A percentile compares a stretch with the other conserved stretches of the same genome.
phyloP scores from a whole-genome alignment of 2,888 invertebrate genomes.

The Siphlonurus alternatus region DNA sequence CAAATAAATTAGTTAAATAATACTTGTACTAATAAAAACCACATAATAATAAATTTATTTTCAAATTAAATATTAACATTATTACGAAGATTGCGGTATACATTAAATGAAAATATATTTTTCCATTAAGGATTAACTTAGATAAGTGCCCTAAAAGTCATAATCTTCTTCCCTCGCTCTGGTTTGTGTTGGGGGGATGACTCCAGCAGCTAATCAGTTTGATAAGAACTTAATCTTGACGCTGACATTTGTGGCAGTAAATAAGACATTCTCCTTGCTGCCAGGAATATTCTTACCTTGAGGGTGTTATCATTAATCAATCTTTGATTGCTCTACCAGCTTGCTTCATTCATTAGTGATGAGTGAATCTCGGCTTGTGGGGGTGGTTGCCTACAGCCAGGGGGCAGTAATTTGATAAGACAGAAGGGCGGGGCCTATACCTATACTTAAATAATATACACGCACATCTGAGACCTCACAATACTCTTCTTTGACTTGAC shows the following conservation, averaged over 20 bases:
- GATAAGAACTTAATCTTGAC: not conserved
- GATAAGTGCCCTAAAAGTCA: no score
- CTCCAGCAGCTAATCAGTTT: not conserved
- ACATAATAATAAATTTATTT: no score
- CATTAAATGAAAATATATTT: no score
- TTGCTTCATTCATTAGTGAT: not conserved
- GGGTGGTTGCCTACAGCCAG: not conserved
- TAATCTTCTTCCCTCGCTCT: not conserved
- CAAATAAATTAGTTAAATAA: no score
- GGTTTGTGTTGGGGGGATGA: no score
- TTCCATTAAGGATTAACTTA: no score
- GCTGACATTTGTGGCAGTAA: not conserved
- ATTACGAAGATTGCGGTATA: no score
- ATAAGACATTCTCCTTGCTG: not conserved
- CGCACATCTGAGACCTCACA: not conserved
- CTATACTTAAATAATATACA: not conserved
- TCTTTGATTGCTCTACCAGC: no score
- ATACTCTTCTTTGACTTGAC: not conserved
- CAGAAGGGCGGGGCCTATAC: not conserved
- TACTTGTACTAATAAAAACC: no score
- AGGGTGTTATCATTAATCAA: not conserved
- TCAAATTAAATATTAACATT: no score
- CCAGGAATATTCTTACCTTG: not conserved
- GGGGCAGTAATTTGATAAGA: not conserved
- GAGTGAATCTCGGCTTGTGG: not conserved